Conservation (phyloP, 2,113 vertebrate genomes). For the Sphyrna mokarran region DNA sequence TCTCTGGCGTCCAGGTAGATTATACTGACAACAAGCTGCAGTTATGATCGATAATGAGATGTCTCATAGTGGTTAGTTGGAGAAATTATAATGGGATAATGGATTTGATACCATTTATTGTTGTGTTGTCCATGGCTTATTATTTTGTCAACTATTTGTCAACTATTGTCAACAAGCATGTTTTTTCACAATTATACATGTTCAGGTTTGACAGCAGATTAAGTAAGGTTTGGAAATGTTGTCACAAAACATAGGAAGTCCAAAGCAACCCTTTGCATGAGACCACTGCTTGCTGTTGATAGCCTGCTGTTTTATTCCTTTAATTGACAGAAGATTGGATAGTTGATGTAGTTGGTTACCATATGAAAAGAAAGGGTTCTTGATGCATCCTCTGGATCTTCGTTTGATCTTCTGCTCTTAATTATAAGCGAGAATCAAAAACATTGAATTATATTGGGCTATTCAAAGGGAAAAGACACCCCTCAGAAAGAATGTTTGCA, state of each 20-base stretch:
- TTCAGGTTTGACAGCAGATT: neutral
- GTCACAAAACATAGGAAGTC: neutral
- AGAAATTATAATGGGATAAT: neutral
- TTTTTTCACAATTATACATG: neutral
- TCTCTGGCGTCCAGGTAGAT: neutral
- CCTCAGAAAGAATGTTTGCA: neutral
- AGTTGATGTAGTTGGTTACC: neutral
- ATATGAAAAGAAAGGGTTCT: neutral
- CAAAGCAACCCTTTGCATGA: neutral
- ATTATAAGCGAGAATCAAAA: neutral
- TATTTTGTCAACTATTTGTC: neutral
- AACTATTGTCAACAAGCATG: too few species aligned
- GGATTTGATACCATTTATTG: neutral
- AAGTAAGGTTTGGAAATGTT: neutral
- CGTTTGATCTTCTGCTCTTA: neutral
- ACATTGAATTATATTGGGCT: neutral
- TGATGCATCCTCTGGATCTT: too few species aligned
- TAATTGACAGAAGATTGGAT: neutral
- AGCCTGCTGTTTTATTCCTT: neutral
- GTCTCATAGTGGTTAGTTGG: neutral
- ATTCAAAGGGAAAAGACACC: neutral
- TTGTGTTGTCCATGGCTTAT: neutral
- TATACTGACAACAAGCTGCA: neutral
- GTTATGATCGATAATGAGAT: neutral
- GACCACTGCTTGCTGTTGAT: neutral